These are phyloP conservation scores for Trichonephila clavata DNA, from an alignment of 1,140 invertebrate species.

Conservation along the genomic window DNA sequence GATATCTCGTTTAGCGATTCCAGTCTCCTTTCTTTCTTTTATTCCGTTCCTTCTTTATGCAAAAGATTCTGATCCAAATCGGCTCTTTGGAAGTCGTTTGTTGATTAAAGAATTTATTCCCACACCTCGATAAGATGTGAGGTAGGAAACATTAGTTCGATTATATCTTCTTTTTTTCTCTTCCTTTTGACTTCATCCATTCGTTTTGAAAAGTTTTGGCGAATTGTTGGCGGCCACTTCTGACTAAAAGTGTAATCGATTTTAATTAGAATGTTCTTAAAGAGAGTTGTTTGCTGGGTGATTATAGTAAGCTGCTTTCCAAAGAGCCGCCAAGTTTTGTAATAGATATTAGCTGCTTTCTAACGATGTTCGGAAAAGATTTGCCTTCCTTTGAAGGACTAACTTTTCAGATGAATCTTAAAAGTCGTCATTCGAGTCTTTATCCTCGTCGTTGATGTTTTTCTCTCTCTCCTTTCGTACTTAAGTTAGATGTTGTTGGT, in stretches of 20 bases:
- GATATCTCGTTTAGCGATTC: conserved; percentile 7
- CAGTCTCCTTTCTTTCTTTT: neutral
- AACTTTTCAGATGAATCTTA: neutral
- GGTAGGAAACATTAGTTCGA: conserved; percentile 43
- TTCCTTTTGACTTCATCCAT: neutral
- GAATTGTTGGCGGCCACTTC: neutral
- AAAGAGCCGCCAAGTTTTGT: conserved; percentile 14
- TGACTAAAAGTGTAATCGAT: conserved; percentile 44
- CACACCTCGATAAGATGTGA: conserved; percentile 11
- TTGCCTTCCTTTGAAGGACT: neutral
- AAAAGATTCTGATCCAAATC: conserved; percentile 30
- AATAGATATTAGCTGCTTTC: neutral
- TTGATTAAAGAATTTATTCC: conserved; percentile 56
- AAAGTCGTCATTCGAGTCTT: neutral
- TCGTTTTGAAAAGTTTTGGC: neutral
- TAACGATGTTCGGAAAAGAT: neutral
- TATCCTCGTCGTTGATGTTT: too few species aligned
- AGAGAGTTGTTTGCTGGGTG: conserved; percentile 59
- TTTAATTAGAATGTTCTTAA: conserved; percentile 62
- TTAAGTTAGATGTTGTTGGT: too few species aligned
- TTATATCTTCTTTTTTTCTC: neutral
- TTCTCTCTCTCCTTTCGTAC: too few species aligned
- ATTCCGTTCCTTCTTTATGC: neutral
- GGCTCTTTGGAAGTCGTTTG: neutral
- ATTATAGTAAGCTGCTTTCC: conserved; percentile 51